Evolutionary conservation across 2,888 invertebrate species (phyloP), one percentile per base, ranked within the genome.

Genomic region (Plebejus melissa): DNA sequence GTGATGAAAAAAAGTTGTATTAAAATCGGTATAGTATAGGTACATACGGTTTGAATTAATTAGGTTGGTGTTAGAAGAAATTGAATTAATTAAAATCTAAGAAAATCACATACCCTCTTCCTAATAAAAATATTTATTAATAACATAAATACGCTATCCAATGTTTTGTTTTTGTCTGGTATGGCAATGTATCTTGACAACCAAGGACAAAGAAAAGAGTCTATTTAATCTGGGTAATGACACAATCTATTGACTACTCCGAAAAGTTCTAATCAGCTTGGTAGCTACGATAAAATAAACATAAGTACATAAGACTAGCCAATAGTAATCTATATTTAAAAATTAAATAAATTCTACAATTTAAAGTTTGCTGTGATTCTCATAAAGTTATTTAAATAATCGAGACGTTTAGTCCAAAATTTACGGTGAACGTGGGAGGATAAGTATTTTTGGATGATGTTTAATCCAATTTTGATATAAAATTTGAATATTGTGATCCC

Each of bases 391-490:
- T 65, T 65, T 65, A 28, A 22, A 22, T 22, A 65, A 36, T 36
- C 32, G 13, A 32, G 13, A 65, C 22, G 32, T 65, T 65, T 32
- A 65, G 65, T 32, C 32, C 32, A 36, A 65, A 13, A 65, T 65
- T 65, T 65, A 65, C 32, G 11, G 32, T 32, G 32, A 1, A 32
- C 65, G 65, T 65, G 65, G 65, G 65, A 11, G 65, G 13, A 65
- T 65, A 36, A 36, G 65, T 65, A 65, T 65, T 65, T 32, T 65
- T 5, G 32, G 28, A 60, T 60, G 28, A 16, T 65, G 65, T 65
- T 36, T 65, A 65, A 65, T 65, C 65, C 65, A 65, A 65, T 65
- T 65, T 65, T 32, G 32, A 65, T 65, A 65, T 13, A 16, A 65
- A 36, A 65, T 65, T 65, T 65, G 32, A 65, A 65, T 65, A 65